Base-by-base conservation (phyloP, 2,888 invertebrate genomes). In the Athalia cordata region DNA sequence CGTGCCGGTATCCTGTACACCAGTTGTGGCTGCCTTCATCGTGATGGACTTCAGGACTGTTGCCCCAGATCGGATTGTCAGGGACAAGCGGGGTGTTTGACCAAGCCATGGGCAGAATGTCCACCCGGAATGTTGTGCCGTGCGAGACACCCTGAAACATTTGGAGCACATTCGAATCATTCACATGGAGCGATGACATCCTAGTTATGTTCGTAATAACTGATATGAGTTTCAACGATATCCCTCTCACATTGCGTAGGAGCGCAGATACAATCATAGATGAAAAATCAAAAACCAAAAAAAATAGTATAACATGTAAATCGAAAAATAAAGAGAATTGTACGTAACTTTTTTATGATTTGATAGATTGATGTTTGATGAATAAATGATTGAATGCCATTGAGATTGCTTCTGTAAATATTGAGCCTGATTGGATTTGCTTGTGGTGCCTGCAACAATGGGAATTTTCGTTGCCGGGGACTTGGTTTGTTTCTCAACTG, bases 1-100 rank as follows among this genome's bases (percentile, higher is more conserved):
- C 91, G 93, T 52, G 92, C 91, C 79, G 92, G 93, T 43, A 88
- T 92, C 62, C 91, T 93, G 89, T 91, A 92, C 84, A 91, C 91
- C 79, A 92, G 93, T 82, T 93, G 93, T 84, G 92, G 92, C 84
- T 93, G 93, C 85, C 91, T 92, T 79, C 92, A 92, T 82, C 91
- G 93, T 78, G 93, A 93, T 82, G 93, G 93, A 43, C 90, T 93
- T 52, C 93, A 93, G 85, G 93, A 93, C 83, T 91, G 92, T 80
- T 93, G 93, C 85, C 91, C 92, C 50, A 91, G 93, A 52, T 91
- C 91, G 2, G 92, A 91, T 50, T 92, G 93, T 82, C 91, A 91
- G 74, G 92, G 92, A 7, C 90, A 92, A 80, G 92, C 92, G 0
- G 82, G 91, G 5, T 93, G 93, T 82, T 84, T 92, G 66, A 89